Evolutionary conservation across 2,797 vertebrate genomes (phyloP).

Genomic region (Pogoniulus pusillus): DNA sequence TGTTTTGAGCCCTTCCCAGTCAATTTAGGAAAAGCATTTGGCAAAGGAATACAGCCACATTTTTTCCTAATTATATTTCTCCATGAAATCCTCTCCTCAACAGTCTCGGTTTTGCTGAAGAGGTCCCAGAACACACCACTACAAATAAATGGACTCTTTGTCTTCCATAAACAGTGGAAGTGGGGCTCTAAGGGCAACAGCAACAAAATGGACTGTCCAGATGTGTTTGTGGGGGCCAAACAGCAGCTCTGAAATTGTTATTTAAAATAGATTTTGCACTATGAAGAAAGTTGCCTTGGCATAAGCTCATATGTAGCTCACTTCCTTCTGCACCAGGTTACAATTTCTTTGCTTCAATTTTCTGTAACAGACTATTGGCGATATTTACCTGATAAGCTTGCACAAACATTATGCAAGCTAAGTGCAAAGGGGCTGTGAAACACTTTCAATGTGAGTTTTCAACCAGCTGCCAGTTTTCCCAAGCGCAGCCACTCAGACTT

Average conservation of each 20-base stretch:
- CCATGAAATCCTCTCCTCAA: conserved; percentile 47
- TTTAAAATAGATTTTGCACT: background rate
- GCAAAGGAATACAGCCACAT: conserved; percentile 44
- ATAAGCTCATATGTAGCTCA: background rate
- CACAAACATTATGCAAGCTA: background rate
- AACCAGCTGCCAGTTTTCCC: conserved; percentile 40
- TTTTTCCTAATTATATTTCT: conserved; percentile 61
- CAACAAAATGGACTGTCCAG: background rate
- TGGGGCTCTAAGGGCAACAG: background rate
- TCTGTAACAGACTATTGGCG: background rate
- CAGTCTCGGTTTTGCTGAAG: conserved; percentile 2
- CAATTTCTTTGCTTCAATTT: background rate
- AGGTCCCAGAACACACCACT: background rate
- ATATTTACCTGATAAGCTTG: background rate
- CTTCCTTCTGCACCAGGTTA: background rate
- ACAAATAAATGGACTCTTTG: background rate
- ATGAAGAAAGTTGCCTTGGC: background rate
- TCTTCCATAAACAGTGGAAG: background rate
- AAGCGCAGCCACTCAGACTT: background rate
- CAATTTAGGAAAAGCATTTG: conserved; percentile 49
- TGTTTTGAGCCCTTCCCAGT: conserved; percentile 55
- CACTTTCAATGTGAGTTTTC: background rate
- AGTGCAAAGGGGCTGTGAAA: background rate
- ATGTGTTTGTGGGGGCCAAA: background rate
- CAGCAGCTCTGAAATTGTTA: background rate